Evolutionary conservation across 2,797 vertebrate species (phyloP), one percentile per base, ranked within the genome.

Genomic region (Pangasius djambal): DNA sequence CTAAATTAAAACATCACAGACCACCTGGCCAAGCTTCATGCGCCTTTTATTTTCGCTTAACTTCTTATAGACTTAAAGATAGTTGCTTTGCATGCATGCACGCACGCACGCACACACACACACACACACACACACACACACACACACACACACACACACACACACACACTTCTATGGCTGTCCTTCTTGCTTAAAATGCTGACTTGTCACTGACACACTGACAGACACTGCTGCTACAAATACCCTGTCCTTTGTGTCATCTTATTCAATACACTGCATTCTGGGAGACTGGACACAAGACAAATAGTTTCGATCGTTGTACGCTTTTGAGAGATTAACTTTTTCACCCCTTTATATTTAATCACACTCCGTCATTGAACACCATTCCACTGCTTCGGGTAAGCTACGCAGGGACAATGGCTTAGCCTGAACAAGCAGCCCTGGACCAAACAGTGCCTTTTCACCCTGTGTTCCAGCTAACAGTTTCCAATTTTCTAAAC

Each of bases 31-130:
- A 40, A 40, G 40, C 40, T 40, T 40, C 40, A 40, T 6, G 40
- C 4, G 40, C 40, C 40, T 40, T 40, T 40, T 59, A 18, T 59
- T 16, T 20, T 74, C 69, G 83, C 77, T 91, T 87, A 91, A 84
- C 70, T 92, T 89, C 83, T 93, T 94, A 93, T 61, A 59, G 86
- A 83, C 75, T 90, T 93, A 93, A 87, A 87, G 48, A 69, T 15
- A 25, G 61, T 69, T 55, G 65, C 25, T 57, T 70, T 44, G 61
- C 74, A 44, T 13, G 5, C 31, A 9, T 28, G 10, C 61, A 16
- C 28, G 48, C 40, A 57, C 6, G 25, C 87, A 83, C 9, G 59
- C 52, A 63, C 28, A 83, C 34, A 34, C 81, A 75, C 37, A 75
- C 37, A 52, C n/a, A 88, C 25, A 37, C 28, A 55, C 44, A 52